phyloP scores from a whole-genome alignment of 1,140 invertebrate species.

The Eurosta solidaginis region DNA sequence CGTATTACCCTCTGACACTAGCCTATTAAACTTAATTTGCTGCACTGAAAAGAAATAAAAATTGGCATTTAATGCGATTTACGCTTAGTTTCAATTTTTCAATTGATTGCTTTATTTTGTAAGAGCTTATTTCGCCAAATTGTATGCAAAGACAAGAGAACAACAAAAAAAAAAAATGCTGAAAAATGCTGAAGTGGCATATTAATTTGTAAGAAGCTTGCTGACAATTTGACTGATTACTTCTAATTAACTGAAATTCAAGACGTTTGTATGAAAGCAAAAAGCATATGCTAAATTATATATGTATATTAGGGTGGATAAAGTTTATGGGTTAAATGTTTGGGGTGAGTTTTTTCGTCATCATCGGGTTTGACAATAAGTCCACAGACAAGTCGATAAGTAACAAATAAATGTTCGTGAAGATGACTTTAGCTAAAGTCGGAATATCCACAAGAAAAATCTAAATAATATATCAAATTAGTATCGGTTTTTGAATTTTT shows the following conservation, averaged over 20 bases:
- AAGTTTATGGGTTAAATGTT: too few species aligned
- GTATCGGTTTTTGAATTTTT: too few species aligned
- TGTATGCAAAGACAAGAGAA: neutral
- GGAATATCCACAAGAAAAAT: too few species aligned
- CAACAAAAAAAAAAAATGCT: neutral
- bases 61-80: neutral
- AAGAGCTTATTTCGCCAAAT: conserved; percentile 4
- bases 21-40: neutral
- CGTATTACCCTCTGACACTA: neutral
- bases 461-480: too few species aligned
- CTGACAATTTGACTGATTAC: conserved; percentile 18
- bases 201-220: neutral
- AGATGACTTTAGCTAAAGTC: too few species aligned
- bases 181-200: conserved; percentile 19
- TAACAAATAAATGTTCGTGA: too few species aligned
- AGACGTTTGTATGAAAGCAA: too few species aligned
- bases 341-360: too few species aligned
- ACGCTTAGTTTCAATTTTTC: neutral
- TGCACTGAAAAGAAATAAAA: neutral
- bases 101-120: neutral
- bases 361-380: too few species aligned
- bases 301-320: too few species aligned
- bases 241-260: conserved; percentile 22
- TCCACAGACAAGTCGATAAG: too few species aligned
- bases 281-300: too few species aligned